Conservation (phyloP, 2,113 vertebrate species). For the Coracopsis vasa region DNA sequence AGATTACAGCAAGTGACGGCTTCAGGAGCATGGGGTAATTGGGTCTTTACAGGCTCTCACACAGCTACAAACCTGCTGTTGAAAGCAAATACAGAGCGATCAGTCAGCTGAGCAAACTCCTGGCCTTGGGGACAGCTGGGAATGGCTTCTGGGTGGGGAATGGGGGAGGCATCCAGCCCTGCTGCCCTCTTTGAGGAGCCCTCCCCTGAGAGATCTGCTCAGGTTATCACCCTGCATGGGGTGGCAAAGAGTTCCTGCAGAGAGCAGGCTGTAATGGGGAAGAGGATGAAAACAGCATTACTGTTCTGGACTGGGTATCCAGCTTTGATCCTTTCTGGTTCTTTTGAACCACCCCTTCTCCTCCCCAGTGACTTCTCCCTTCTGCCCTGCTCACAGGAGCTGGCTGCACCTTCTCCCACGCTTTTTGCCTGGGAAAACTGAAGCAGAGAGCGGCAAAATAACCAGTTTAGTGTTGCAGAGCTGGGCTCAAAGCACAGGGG, state of each 20-base stretch:
- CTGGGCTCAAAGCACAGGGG: neutral
- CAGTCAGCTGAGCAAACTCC: neutral
- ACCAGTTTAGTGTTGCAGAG: neutral
- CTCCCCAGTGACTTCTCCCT: too few relatives aligned
- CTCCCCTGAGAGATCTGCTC: neutral
- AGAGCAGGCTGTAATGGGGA: neutral
- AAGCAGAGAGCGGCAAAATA: neutral
- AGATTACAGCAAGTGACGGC: neutral
- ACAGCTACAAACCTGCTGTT: neutral
- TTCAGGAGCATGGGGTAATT: neutral
- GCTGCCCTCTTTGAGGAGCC: neutral
- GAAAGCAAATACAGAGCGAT: neutral
- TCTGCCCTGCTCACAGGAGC: neutral
- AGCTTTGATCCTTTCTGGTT: neutral
- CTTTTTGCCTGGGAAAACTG: neutral
- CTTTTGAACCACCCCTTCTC: neutral
- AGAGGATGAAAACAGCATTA: accelerated
- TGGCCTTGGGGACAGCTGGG: neutral
- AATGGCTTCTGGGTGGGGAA: neutral
- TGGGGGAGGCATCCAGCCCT: neutral
- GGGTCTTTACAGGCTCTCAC: neutral
- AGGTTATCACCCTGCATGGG: neutral
- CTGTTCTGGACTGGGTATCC: neutral
- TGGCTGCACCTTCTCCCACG: neutral
- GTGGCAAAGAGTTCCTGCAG: neutral